Base-by-base conservation (phyloP, 1,140 invertebrate species). In the Pissodes strobi region DNA sequence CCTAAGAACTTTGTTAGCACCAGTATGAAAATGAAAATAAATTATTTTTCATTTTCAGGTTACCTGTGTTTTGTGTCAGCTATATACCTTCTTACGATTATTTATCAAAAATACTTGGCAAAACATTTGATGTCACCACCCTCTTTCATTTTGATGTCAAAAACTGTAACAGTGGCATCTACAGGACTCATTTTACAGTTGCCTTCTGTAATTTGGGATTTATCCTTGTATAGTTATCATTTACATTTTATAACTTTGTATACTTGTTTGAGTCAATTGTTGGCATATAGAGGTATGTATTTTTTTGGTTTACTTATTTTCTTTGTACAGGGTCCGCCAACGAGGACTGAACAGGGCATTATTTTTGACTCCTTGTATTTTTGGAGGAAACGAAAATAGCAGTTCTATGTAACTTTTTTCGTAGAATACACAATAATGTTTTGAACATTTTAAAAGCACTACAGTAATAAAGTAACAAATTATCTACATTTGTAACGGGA, bases 191-290 rank as follows among this genome's bases (percentile, higher is more conserved):
- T 82, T 61, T 76, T 83, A 21, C 64, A 82, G 2, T 45, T 83
- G 2, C 81, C 82, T 1, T 80, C 82, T 27, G 69, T 82, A 25
- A 81, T 82, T n/a, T 83, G 82, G 82, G 79, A 78, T 13, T 76
- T 74, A 21, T 77, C 73, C 1, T 74, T 78, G n/a, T 76, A 79
- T 62, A 67, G 72, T 45, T 68, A 70, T 37, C 72, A 76, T 60
- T 55, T 75, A 22, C 59, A 67, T 46, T 74, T 77, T 55, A 70
- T 78, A 4, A 63, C 67, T n/a, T 34, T 78, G 30, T 77, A 75
- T 59, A 74, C 71, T 17, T 73, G 72, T 38, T 60, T 78, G 22
- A 75, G 73, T n/a, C 75, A 78, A 62, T 66, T 77, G 30, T 65
- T 75, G 18, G 75, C 72, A 27, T 76, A 78, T 68, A 74, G 58